Evolutionary conservation across 2,113 vertebrate genomes (phyloP).

Genomic region (Brachirus orientalis): DNA sequence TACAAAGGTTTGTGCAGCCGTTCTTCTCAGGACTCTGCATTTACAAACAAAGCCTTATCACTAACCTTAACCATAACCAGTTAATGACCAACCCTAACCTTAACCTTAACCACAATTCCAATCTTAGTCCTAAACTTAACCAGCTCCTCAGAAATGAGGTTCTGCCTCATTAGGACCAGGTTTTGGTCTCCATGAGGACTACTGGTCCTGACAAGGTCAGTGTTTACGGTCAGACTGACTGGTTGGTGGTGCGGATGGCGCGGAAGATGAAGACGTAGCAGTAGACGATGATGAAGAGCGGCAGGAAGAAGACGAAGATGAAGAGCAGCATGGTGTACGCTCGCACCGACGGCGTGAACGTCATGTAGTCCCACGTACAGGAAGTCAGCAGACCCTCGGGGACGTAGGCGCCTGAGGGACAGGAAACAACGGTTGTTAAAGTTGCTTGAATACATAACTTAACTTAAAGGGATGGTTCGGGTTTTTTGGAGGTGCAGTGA

Average conservation of each 20-base stretch:
- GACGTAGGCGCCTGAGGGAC: slow-evolving; percentile 87
- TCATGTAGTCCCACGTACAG: slow-evolving; percentile 96
- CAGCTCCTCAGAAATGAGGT: too few relatives aligned
- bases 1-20: too few relatives aligned
- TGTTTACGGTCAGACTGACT: too few relatives aligned
- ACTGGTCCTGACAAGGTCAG: too few relatives aligned
- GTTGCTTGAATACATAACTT: background rate
- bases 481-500: too few relatives aligned
- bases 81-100: too few relatives aligned
- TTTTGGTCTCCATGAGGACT: too few relatives aligned
- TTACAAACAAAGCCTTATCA: too few relatives aligned
- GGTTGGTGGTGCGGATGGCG: slow-evolving; percentile 88
- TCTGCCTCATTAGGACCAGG: too few relatives aligned
- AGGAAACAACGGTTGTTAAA: background rate
- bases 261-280: slow-evolving; percentile 95
- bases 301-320: slow-evolving; percentile 94
- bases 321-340: slow-evolving; percentile 96
- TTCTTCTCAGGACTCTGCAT: too few relatives aligned
- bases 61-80: background rate
- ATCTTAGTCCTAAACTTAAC: too few relatives aligned
- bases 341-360: slow-evolving; percentile 90
- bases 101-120: too few relatives aligned
- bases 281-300: slow-evolving; percentile 90
- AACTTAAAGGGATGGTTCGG: background rate
- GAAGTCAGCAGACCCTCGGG: slow-evolving; percentile 95